Evolutionary conservation across 2,888 invertebrate genomes (phyloP).

Genomic region (Leptopilina syphax): DNA sequence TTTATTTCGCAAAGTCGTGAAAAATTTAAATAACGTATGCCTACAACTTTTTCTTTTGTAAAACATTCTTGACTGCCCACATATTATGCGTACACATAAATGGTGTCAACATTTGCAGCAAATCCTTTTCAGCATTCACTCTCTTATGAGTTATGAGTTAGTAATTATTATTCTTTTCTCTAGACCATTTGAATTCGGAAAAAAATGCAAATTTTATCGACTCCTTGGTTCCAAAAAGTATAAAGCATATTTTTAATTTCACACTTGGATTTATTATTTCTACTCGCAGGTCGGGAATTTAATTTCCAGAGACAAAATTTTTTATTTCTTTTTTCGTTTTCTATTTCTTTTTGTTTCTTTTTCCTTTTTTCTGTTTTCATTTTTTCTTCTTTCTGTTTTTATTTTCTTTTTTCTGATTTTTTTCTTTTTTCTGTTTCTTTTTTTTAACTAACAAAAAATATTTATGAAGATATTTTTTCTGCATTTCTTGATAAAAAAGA

Average conservation of each 20-base stretch:
- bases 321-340: no score
- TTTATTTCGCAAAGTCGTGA: constrained; percentile 7
- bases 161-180: constrained; percentile 16
- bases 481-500: no score
- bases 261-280: not conserved
- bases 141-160: not conserved
- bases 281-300: not conserved
- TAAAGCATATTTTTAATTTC: not conserved
- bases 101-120: constrained; percentile 8
- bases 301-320: no score
- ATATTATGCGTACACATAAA: not conserved
- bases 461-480: no score
- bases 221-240: not conserved
- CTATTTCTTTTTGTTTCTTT: no score
- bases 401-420: no score
- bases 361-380: no score
- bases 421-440: no score
- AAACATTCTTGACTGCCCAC: constrained; percentile 24
- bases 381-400: no score
- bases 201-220: constrained; percentile 6
- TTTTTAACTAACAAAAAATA: no score
- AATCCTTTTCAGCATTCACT: not conserved
- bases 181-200: not conserved
- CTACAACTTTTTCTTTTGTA: constrained; percentile 8
- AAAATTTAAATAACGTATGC: constrained; percentile 14